Percentiles rank a stretch among this genome's conserved stretches.
These are phyloP conservation scores for Drosophila malerkotliana DNA, from an alignment of 1,140 invertebrate species.

Conservation along the genomic window DNA sequence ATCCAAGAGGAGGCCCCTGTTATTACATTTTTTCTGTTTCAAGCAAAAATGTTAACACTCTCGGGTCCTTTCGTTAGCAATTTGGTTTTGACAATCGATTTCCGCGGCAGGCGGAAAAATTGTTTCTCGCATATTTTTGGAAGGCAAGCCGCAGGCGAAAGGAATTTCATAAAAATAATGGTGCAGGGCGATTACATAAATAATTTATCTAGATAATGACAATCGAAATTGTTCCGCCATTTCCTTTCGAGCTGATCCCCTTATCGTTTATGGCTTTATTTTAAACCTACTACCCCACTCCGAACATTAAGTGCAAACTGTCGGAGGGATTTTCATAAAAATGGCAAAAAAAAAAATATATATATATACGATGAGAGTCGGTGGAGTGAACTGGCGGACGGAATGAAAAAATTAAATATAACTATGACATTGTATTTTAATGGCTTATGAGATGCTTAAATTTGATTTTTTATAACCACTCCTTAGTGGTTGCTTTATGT, in stretches of 20 bases:
- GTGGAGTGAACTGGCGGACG: neutral
- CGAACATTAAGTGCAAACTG: constrained; percentile 30
- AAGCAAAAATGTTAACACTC: constrained; percentile 22
- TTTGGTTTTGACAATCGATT: constrained; percentile 39
- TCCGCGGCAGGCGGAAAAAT: constrained; percentile 28
- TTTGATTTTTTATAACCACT: constrained; percentile 38
- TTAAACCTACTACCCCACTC: constrained; percentile 11
- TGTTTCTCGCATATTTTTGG: constrained; percentile 51
- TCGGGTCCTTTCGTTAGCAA: constrained; percentile 13
- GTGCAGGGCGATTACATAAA: constrained; percentile 52
- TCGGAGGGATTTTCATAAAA: constrained; percentile 26
- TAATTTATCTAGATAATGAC: constrained; percentile 60
- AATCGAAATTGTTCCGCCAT: constrained; percentile 35
- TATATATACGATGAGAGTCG: neutral
- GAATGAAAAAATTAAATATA: constrained; percentile 34
- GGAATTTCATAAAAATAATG: constrained; percentile 53
- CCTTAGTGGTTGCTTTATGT: constrained; percentile 30
- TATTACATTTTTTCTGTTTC: constrained; percentile 38
- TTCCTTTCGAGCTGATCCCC: constrained; percentile 2
- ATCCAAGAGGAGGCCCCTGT: neutral
- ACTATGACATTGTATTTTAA: constrained; percentile 45
- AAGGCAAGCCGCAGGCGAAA: constrained; percentile 15
- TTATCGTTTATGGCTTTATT: constrained; percentile 36
- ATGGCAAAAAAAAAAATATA: constrained; percentile 13
- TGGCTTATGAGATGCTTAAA: constrained; percentile 45